phyloP scores from a whole-genome alignment of 1,140 invertebrate genomes.

The Diprion similis region DNA sequence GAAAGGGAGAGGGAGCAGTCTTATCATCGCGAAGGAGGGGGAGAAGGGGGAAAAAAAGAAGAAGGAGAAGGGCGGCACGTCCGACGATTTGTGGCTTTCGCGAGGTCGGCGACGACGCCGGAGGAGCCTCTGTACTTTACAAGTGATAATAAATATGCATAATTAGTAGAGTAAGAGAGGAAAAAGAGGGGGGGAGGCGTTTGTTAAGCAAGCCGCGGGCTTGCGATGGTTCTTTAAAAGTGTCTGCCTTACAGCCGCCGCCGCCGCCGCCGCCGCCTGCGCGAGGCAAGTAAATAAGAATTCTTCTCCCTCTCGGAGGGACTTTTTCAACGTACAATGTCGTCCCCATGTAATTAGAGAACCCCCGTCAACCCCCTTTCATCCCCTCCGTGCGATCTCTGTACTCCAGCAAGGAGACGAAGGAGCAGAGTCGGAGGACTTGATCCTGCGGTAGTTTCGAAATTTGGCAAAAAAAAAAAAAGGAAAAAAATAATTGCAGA shows the following conservation, averaged over 20 bases:
- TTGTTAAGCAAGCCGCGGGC: neutral
- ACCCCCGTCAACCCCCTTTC: neutral
- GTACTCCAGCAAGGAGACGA: neutral
- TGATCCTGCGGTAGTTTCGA: too few species aligned
- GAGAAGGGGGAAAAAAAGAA: neutral
- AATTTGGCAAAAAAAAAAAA: too few species aligned
- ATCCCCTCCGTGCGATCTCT: neutral
- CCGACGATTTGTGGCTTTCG: neutral
- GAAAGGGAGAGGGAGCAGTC: neutral
- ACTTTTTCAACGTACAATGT: neutral
- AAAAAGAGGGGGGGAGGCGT: neutral
- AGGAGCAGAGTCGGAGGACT: too few species aligned
- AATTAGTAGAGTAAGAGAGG: neutral
- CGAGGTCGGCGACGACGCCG: neutral
- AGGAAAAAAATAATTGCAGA: too few species aligned
- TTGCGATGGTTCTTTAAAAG: neutral
- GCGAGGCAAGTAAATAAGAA: neutral
- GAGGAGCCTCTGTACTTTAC: neutral
- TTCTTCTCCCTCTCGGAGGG: neutral
- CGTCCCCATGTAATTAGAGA: constrained; percentile 4
- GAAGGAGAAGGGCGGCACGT: neutral
- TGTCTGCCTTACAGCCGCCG: constrained; percentile 18
- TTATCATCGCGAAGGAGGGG: neutral
- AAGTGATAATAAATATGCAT: constrained; percentile 6
- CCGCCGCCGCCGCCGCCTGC: constrained; percentile 16